Evolutionary conservation across 2,888 invertebrate species (phyloP).

Genomic region (Lacanobia wlatinum): DNA sequence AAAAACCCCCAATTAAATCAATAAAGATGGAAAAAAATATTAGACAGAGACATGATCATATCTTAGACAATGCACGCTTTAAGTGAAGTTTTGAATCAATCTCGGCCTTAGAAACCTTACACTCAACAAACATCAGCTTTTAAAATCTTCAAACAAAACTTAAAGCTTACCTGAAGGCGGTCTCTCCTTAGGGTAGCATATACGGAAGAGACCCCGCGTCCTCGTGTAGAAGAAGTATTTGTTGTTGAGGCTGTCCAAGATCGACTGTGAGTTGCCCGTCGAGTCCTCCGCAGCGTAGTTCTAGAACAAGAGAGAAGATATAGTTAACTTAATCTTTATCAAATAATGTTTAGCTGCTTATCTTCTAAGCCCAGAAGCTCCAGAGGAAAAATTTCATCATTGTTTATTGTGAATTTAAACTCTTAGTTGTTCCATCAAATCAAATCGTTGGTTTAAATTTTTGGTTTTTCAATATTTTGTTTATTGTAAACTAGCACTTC

Average conservation of each 20-base stretch:
- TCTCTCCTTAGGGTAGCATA: constrained; percentile 98
- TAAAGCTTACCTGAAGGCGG: constrained; percentile 93
- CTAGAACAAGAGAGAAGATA: constrained; percentile 87
- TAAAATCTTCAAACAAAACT: neutral
- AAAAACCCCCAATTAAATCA: no score
- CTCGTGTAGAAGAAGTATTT: constrained; percentile 98
- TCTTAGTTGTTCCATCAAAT: no score
- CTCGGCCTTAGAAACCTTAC: neutral
- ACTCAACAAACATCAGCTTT: neutral
- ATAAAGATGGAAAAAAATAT: no score
- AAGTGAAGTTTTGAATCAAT: neutral
- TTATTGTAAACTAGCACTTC: no score
- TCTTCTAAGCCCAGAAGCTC: no score
- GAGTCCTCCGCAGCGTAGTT: constrained; percentile 94
- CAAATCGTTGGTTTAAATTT: no score
- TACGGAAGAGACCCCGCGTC: constrained; percentile 97
- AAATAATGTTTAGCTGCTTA: no score
- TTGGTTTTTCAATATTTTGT: no score
- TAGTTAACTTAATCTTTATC: neutral
- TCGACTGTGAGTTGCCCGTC: constrained; percentile 91
- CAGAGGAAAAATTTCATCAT: no score
- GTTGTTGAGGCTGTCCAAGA: constrained; percentile 94
- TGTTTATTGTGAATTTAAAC: no score
- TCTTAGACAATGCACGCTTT: neutral
- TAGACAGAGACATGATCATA: neutral